Base-by-base conservation (phyloP, 2,797 vertebrate species). In the Columba guinea region DNA sequence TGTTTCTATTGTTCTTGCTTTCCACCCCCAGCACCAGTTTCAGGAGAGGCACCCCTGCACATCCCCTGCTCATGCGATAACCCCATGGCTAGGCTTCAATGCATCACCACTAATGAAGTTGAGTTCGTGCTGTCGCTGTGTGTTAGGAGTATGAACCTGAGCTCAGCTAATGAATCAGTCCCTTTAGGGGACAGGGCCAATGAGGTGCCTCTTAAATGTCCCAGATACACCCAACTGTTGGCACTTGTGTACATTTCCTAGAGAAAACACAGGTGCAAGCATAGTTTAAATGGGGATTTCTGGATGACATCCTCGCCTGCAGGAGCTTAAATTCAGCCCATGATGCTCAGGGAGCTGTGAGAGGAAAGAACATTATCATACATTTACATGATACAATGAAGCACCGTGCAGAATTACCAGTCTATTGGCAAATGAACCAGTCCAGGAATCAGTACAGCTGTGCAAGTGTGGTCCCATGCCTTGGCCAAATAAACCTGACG, bases 41-140 rank as follows among this genome's bases (percentile, higher is more conserved):
- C 58, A 63, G 34, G 53, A 76, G 35, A 80, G 21, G 58, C 34
- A 27, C 13, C 8, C 39, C 2, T 0, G 0, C 0, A 1, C 26
- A 28, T 22, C 5, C 55, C 52, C 78, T 44, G 53, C 35, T 58
- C 27, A 46, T 37, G 58, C 34, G 51, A 4, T 53, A 74, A 60
- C 14, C 39, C 49, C 22, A 2, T 10, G 34, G 53, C 32, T 68
- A 55, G 53, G 55, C 41, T 90, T 39, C 75, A 49, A 53, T 1
- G 44, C 39, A 37, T 17, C 69, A 27, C 71, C 0, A 1, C 56
- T 65, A 88, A 37, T 0, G 0, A 68, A 83, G 39, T 17, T 32
- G 11, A 91, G 48, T 20, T 35, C 21, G 22, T 41, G 56, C 39
- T 53, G 48, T 46, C 10, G 3, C 17, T 46, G 52, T 13, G n/a